Conservation (phyloP, 1,140 invertebrate genomes). For the Zaprionus africanus region DNA sequence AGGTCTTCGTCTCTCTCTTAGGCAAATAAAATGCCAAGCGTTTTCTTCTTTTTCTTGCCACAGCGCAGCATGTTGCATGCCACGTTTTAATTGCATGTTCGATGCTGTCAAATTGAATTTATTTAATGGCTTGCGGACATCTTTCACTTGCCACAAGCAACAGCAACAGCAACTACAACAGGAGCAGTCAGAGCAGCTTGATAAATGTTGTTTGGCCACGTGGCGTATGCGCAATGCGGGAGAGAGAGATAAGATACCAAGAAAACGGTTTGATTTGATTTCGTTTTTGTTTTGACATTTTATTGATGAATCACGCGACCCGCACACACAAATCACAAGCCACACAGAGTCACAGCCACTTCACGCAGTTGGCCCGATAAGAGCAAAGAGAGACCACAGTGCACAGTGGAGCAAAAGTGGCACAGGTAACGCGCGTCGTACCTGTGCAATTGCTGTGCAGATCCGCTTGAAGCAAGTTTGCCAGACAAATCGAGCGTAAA, state of each 20-base stretch:
- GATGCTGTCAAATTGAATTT: conserved; percentile 56
- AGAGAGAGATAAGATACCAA: conserved; percentile 21
- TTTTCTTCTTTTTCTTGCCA: neutral
- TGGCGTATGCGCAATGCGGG: conserved; percentile 34
- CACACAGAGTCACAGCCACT: neutral
- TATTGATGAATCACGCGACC: conserved; percentile 28
- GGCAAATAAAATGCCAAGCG: conserved; percentile 16
- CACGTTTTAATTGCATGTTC: conserved; percentile 57
- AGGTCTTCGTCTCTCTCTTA: conserved; percentile 31
- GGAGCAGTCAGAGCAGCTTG: neutral
- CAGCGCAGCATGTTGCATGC: conserved; percentile 34
- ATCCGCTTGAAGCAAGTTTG: conserved; percentile 19
- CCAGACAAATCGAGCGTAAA: conserved; percentile 27
- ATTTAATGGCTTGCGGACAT: conserved; percentile 27
- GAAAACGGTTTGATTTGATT: conserved; percentile 9
- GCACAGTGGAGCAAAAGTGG: conserved; percentile 21
- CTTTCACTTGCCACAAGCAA: conserved; percentile 28
- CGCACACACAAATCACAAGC: neutral
- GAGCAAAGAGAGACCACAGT: neutral
- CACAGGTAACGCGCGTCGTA: neutral
- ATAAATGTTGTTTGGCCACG: conserved; percentile 15
- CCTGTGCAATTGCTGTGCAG: conserved; percentile 5
- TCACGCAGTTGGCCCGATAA: neutral
- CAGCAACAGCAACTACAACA: neutral
- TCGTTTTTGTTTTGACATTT: conserved; percentile 13